phyloP scores from a whole-genome alignment of 1,140 invertebrate genomes.

The Magallana gigas region DNA sequence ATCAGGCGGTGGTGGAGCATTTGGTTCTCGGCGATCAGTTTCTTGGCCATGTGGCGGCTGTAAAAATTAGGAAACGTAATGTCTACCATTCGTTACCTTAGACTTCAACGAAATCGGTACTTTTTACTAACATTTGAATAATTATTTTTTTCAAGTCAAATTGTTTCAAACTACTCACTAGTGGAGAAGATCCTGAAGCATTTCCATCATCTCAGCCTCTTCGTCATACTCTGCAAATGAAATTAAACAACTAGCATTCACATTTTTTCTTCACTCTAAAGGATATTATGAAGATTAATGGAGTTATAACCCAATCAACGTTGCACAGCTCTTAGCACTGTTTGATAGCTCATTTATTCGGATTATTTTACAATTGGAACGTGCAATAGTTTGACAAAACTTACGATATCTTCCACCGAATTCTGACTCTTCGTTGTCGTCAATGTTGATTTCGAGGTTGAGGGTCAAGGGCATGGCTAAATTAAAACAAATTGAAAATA shows the following conservation, averaged over 20 bases:
- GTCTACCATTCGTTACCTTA: neutral
- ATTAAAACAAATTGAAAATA: neutral
- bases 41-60: slow-evolving; percentile 40
- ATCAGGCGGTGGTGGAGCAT: slow-evolving; percentile 25
- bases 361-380: too few relatives aligned
- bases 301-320: too few relatives aligned
- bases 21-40: slow-evolving; percentile 39
- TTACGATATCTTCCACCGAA: slow-evolving; percentile 12
- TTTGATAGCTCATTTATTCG: too few relatives aligned
- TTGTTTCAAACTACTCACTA: slow-evolving; percentile 5
- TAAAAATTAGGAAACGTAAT: neutral
- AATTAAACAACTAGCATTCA: neutral
- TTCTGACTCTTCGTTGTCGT: neutral
- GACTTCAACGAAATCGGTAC: too few relatives aligned
- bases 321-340: too few relatives aligned
- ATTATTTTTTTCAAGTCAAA: too few relatives aligned
- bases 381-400: neutral
- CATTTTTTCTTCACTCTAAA: too few relatives aligned
- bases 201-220: slow-evolving; percentile 30
- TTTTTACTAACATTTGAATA: too few relatives aligned
- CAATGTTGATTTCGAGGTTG: slow-evolving; percentile 43
- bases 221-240: neutral
- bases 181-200: slow-evolving; percentile 40
- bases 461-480: slow-evolving; percentile 30
- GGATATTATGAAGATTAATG: too few relatives aligned